Percentiles rank a stretch among this genome's conserved stretches.
These are phyloP conservation scores for Cebidichthys violaceus DNA, from an alignment of 2,113 vertebrate genomes.

Conservation along the genomic window DNA sequence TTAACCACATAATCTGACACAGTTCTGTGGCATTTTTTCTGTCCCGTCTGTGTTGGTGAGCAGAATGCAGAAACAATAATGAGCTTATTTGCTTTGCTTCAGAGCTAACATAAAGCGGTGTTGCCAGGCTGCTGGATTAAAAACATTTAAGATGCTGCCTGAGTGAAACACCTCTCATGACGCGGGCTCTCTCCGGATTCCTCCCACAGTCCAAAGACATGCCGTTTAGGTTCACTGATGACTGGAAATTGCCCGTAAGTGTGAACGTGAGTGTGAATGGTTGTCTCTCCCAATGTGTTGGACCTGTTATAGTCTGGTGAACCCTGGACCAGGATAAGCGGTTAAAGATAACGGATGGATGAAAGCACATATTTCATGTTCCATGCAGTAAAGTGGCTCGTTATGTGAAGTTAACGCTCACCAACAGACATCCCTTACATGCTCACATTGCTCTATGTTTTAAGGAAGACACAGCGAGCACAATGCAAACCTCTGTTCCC, in stretches of 20 bases:
- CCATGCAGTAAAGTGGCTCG: neutral
- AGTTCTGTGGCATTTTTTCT: conserved; percentile 54
- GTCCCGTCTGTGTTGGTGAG: conserved; percentile 58
- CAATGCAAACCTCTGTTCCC: conserved; percentile 51
- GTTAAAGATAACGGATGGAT: neutral
- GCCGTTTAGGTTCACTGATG: neutral
- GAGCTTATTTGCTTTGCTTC: conserved; percentile 72
- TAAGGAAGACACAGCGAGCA: neutral
- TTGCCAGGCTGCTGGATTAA: conserved; percentile 64
- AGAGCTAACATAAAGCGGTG: conserved; percentile 52
- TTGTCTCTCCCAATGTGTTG: neutral
- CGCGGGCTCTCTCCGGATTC: neutral
- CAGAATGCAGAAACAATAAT: conserved; percentile 63
- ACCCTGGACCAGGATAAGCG: neutral
- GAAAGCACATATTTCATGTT: neutral
- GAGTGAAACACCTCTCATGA: conserved; percentile 25
- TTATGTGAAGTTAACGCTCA: neutral
- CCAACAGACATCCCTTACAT: conserved; percentile 5
- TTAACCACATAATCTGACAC: conserved; percentile 41
- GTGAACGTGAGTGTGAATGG: neutral
- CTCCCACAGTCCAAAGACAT: too few species aligned
- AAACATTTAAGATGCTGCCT: conserved; percentile 45
- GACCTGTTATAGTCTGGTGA: neutral
- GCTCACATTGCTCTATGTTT: conserved; percentile 25
- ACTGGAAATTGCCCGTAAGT: neutral